Percentiles rank a stretch among this genome's conserved stretches.
These are phyloP conservation scores for Brachynemurus nebulosus DNA, from an alignment of 2,888 invertebrate genomes.

Conservation along the genomic window DNA sequence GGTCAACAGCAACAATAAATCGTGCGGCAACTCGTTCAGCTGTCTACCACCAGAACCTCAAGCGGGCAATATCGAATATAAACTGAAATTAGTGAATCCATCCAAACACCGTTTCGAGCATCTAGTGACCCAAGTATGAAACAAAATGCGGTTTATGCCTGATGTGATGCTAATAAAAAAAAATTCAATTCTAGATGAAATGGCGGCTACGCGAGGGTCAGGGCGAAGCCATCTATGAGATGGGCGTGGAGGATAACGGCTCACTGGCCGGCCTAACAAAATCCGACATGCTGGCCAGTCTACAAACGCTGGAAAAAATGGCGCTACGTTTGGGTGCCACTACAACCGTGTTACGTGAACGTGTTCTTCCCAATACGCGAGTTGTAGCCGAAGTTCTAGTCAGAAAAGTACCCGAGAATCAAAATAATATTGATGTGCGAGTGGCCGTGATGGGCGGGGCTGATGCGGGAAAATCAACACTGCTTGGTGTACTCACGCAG, in stretches of 20 bases:
- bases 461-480: slow-evolving; percentile 94
- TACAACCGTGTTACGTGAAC: slow-evolving; percentile 56
- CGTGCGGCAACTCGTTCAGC: slow-evolving; percentile 33
- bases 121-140: slow-evolving; percentile 82
- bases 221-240: slow-evolving; percentile 95
- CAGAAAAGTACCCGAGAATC: slow-evolving; percentile 59
- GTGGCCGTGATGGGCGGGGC: slow-evolving; percentile 91
- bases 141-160: no score
- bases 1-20: no score
- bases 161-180: not conserved
- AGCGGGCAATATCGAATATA: slow-evolving; percentile 92
- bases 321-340: slow-evolving; percentile 75
- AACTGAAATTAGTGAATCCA: slow-evolving; percentile 85
- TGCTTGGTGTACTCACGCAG: slow-evolving; percentile 90
- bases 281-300: slow-evolving; percentile 72
- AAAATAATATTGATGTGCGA: slow-evolving; percentile 77
- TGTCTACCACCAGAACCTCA: slow-evolving; percentile 81
- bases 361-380: slow-evolving; percentile 38
- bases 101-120: slow-evolving; percentile 87
- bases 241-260: slow-evolving; percentile 88
- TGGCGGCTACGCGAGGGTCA: slow-evolving; percentile 94
- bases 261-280: slow-evolving; percentile 70
- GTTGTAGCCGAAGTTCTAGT: slow-evolving; percentile 80
- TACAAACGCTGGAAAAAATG: slow-evolving; percentile 79
- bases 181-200: slow-evolving; percentile 52